Evolutionary conservation across 1,140 invertebrate genomes (phyloP), one percentile per base, ranked within the genome.

Genomic region (Drosophila neocordata): DNA sequence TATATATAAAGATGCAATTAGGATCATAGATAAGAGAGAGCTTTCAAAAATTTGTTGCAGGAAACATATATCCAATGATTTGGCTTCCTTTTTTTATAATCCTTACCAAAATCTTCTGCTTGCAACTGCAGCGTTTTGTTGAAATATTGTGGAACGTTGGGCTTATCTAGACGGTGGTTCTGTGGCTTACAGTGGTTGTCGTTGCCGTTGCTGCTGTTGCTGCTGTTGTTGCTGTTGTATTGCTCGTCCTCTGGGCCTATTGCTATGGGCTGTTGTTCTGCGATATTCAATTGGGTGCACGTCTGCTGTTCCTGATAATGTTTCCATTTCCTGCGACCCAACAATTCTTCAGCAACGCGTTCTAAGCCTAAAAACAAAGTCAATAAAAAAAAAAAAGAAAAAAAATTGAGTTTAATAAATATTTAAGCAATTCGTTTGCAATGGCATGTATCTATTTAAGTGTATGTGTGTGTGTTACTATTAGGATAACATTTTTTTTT

Each of bases 281-380:
- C 77, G 72, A 89, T 85, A 79, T 85, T 91, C 64, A 88, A 79
- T 68, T 90, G 90, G 75, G 73, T 88, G 84, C 85, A 75, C 79
- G 85, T 89, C 74, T 96, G 94, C 92, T 94, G 95, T 93, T 96
- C 96, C 94, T 95, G 97, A 92, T 96, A 97, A 93, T 96, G 95
- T 94, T 96, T 96, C 95, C 97, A 97, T 96, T 95, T 96, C 95
- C 96, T 96, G 94, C 96, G 95, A 94, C 96, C 97, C 95, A 97
- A 97, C 94, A 97, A 96, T 95, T 97, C 96, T 94, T 97, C 96
- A 93, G 97, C 97, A 93, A 98, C 96, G 93, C 96, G 95, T 96
- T 98, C 97, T 95, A 98, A 94, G 94, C 97, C 97, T 98, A 92
- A 77, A 73, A 73, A 4, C 4, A 31, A 3, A 31, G 27, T 31